Evolutionary conservation across 2,113 vertebrate species (phyloP), one percentile per base, ranked within the genome.

Genomic region (Microtus ochrogaster): DNA sequence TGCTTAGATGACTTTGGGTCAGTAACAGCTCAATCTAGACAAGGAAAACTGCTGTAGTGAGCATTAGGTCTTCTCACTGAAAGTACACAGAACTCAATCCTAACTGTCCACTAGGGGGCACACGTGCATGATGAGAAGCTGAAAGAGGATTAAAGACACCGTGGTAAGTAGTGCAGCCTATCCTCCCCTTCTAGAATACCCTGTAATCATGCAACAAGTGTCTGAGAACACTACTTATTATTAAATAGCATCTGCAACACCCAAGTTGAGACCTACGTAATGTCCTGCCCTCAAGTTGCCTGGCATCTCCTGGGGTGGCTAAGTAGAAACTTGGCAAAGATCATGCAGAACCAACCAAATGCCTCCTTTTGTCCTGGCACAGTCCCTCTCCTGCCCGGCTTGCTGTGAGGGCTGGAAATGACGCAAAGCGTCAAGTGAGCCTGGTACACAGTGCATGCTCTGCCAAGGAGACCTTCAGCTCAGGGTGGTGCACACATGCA

Each of bases 391-490:
- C 58, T 39, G 5, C 1, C 2, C 1, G 36, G 22, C 55, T 47
- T 36, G 30, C 73, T 2, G 3, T 4, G 26, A 77, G 39, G 61
- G 2, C 2, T 41, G 26, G 58, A 19, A 49, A 58, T 2, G 1
- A 24, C 0, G 21, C 24, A 19, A 9, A 41, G 22, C 61, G 1
- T 14, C 36, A 7, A 6, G 16, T 66, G 21, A 26, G 22, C 55
- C 36, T 10, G n/a, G 47, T 7, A 2, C 44, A 1, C 3, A 26
- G 41, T 0, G 1, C 33, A 1, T 0, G 12, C 16, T 39, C 49
- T 24, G 3, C 8, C 21, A 3, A 19, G 41, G 21, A 70, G 66
- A 52, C 68, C 22, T 24, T n/a, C 26, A n/a, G 8, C 19, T 30
- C 30, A 44, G 16, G n/a, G 73, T 26, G n/a, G 14, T 7, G 14